Evolutionary conservation across 30 jellyfish, hydroid and myxozoan genomes (phyloP).

Genomic region (Haliclystus octoradiatus): DNA sequence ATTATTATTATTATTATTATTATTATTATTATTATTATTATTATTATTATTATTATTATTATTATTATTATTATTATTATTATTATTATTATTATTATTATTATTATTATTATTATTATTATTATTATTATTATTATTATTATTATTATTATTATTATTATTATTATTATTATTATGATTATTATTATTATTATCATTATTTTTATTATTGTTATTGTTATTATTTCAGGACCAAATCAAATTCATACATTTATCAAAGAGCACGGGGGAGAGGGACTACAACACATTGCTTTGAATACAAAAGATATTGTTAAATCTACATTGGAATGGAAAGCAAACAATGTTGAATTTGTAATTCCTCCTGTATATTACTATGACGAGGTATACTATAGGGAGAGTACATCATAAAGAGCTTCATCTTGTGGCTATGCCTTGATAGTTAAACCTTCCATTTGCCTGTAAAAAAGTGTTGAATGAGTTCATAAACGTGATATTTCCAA

Average conservation of each 20-base stretch:
- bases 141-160: neutral
- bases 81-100: neutral
- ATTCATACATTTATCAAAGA: constrained; percentile 54
- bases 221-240: constrained; percentile 68
- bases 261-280: constrained; percentile 85
- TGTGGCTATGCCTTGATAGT: no score
- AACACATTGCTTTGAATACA: constrained; percentile 68
- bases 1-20: neutral
- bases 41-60: neutral
- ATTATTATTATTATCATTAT: no score
- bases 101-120: neutral
- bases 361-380: constrained; percentile 66
- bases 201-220: neutral
- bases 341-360: constrained; percentile 46
- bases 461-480: no score
- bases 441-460: no score
- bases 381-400: no score
- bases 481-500: no score
- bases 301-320: constrained; percentile 27
- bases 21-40: neutral
- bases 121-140: neutral
- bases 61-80: neutral
- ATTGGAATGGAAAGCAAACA: constrained; percentile 32
- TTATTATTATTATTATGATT: no score
- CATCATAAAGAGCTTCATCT: no score